Evolutionary conservation across 2,113 vertebrate species (phyloP).

Genomic region (Cephalophus harveyi): DNA sequence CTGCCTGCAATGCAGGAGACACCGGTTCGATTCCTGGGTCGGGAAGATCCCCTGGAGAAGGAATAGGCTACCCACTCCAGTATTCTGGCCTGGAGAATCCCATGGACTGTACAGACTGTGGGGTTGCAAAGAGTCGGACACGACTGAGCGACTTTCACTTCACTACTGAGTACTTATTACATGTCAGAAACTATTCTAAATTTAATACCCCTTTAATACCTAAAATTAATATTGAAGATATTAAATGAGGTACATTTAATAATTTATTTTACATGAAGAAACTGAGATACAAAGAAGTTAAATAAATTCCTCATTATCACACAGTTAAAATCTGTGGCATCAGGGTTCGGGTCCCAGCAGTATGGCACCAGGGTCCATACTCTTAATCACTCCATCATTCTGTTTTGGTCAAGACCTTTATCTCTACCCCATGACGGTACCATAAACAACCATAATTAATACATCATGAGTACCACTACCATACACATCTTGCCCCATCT

Average conservation of each 20-base stretch:
- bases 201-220: neutral
- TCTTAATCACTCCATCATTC: neutral
- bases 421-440: neutral
- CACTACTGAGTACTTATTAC: neutral
- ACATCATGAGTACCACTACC: neutral
- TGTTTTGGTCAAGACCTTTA: neutral
- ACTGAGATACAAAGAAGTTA: neutral
- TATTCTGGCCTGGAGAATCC: no score
- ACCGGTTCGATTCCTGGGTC: no score
- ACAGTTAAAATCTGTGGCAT: neutral
- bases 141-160: no score
- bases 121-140: no score
- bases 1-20: no score
- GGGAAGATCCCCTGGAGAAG: no score
- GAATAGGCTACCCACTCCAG: no score
- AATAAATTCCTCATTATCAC: neutral
- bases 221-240: neutral
- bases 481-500: neutral
- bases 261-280: constrained; percentile 9
- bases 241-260: neutral
- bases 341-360: neutral
- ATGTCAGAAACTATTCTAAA: neutral
- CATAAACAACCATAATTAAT: neutral
- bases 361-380: neutral
- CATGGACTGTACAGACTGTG: no score